Percentiles rank a stretch among this genome's conserved stretches.
Evolutionary conservation across 2,113 vertebrate species (phyloP).

Genomic region (Anarrhichthys ocellatus): DNA sequence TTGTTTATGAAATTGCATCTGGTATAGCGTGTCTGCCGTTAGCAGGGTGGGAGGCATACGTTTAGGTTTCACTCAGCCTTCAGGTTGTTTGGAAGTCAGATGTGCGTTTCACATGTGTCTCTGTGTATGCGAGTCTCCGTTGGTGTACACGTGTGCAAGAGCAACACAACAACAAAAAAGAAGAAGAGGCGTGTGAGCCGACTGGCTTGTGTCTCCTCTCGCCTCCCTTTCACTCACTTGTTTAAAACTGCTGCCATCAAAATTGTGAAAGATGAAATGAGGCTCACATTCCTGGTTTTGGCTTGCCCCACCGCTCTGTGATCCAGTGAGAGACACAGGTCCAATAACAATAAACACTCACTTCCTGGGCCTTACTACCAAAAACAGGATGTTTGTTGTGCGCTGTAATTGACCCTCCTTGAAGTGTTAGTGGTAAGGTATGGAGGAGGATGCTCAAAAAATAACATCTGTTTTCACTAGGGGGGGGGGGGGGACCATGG

Average conservation of each 20-base stretch:
- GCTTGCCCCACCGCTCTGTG: constrained; percentile 54
- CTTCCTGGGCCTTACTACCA: constrained; percentile 77
- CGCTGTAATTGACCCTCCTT: constrained; percentile 84
- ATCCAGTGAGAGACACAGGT: constrained; percentile 69
- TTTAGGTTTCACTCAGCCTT: constrained; percentile 49
- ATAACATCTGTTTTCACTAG: constrained; percentile 81
- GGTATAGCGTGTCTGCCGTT: constrained; percentile 35
- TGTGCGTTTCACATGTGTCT: constrained; percentile 37
- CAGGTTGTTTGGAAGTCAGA: constrained; percentile 57
- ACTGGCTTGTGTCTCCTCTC: constrained; percentile 36
- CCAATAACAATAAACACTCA: constrained; percentile 84
- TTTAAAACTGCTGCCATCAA: constrained; percentile 79
- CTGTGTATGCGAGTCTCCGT: constrained; percentile 4
- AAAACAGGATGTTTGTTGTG: constrained; percentile 84
- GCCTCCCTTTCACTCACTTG: constrained; percentile 61
- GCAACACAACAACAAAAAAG: background rate
- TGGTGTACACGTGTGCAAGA: constrained; percentile 1
- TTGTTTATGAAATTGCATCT: constrained; percentile 65
- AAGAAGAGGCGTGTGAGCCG: constrained; percentile 19
- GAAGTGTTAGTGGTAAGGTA: constrained; percentile 81
- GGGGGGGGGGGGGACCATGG: constrained; percentile 62
- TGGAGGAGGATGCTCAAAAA: constrained; percentile 67
- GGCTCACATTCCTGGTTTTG: constrained; percentile 76
- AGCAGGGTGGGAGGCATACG: constrained; percentile 19
- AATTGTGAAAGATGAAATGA: constrained; percentile 83